Evolutionary conservation across 2,113 vertebrate genomes (phyloP).

Genomic region (Vombatus ursinus): DNA sequence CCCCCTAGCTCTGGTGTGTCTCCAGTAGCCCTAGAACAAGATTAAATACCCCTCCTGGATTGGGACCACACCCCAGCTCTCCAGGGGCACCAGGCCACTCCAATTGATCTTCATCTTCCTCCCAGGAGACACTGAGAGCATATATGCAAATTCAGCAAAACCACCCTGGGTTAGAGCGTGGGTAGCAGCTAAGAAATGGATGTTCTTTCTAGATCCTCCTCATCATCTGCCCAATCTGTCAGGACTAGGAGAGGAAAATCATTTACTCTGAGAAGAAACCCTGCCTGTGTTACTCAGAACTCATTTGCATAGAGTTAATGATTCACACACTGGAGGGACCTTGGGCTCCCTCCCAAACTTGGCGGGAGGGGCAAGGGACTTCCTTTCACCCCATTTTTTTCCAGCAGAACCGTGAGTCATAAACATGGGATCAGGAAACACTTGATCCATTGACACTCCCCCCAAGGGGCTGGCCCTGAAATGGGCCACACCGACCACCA

Average conservation of each 20-base stretch:
- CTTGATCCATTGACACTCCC: neutral
- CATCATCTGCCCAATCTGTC: neutral
- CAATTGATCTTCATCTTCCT: neutral
- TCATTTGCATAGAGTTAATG: neutral
- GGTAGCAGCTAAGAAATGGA: neutral
- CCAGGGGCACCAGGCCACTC: neutral
- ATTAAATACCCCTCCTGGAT: neutral
- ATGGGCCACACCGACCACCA: neutral
- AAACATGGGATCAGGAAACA: neutral
- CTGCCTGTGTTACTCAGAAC: neutral
- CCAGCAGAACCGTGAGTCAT: neutral
- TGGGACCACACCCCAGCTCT: neutral
- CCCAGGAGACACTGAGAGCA: neutral
- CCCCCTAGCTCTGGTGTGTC: neutral
- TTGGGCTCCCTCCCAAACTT: neutral
- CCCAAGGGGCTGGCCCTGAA: neutral
- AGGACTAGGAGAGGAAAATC: neutral
- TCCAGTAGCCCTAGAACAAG: neutral
- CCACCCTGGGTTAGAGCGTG: neutral
- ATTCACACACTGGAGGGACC: neutral
- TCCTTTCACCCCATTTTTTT: neutral
- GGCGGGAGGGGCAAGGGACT: neutral
- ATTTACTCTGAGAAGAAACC: neutral
- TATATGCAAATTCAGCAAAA: neutral
- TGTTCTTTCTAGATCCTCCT: neutral